A percentile compares a stretch with the other conserved stretches of the same genome.
Evolutionary conservation across 2,888 invertebrate species (phyloP).

Genomic region (Meganola albula): DNA sequence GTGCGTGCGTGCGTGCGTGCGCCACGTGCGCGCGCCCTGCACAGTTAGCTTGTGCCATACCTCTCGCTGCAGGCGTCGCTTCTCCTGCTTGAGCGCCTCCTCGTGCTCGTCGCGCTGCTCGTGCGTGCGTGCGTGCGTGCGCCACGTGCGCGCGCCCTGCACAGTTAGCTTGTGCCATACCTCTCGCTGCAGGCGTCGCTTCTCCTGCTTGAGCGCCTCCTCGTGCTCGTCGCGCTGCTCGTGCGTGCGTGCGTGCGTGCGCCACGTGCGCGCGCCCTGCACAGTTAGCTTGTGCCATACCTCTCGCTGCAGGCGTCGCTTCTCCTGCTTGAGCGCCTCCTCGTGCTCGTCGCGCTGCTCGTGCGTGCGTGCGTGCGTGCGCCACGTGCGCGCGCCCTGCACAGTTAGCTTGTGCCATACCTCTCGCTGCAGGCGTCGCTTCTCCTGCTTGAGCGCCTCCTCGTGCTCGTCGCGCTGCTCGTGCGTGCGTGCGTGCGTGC

Average conservation of each 20-base stretch:
- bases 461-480: constrained; percentile 96
- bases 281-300: too few relatives aligned
- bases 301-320: constrained; percentile 95
- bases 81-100: constrained; percentile 96
- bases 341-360: constrained; percentile 96
- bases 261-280: constrained; percentile 96
- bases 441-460: constrained; percentile 96
- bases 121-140: constrained; percentile 96
- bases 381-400: constrained; percentile 96
- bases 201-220: constrained; percentile 96
- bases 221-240: constrained; percentile 96
- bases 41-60: too few relatives aligned
- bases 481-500: constrained; percentile 96
- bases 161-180: too few relatives aligned
- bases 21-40: constrained; percentile 96
- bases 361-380: constrained; percentile 96
- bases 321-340: constrained; percentile 96
- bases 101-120: constrained; percentile 96
- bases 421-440: constrained; percentile 95
- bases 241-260: constrained; percentile 96
- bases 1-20: constrained; percentile 96
- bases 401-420: too few relatives aligned
- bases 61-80: constrained; percentile 95
- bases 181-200: constrained; percentile 95
- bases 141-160: constrained; percentile 96